A percentile compares a stretch with the other conserved stretches of the same genome.
Conservation (phyloP, 2,797 vertebrate species). For the Nasua narica region DNA sequence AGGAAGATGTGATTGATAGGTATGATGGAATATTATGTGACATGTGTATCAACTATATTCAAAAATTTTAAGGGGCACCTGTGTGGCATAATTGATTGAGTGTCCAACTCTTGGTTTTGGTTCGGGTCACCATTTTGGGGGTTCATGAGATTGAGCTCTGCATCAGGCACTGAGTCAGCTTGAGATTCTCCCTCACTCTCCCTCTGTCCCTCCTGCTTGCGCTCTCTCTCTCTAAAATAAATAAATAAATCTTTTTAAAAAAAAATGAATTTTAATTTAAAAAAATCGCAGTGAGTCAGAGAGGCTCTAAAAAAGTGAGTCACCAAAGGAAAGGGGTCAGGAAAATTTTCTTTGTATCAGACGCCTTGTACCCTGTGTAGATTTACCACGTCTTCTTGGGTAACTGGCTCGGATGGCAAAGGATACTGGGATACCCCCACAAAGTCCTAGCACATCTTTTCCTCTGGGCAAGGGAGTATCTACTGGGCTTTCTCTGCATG, state of each 20-base stretch:
- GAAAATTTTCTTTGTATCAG: background rate
- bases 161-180: background rate
- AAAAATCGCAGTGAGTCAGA: background rate
- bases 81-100: background rate
- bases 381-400: background rate
- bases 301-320: background rate
- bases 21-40: background rate
- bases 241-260: background rate
- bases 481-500: background rate
- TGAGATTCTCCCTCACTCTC: background rate
- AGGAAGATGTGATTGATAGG: background rate
- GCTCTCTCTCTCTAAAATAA: background rate
- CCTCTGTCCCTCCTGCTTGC: background rate
- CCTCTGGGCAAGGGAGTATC: accelerated
- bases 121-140: background rate
- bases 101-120: background rate
- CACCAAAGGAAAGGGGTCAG: background rate
- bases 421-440: background rate
- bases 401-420: background rate
- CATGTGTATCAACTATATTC: background rate
- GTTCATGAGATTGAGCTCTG: background rate
- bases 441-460: accelerated
- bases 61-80: background rate
- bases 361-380: background rate
- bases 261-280: background rate